Base-by-base conservation (phyloP, 2,797 vertebrate species). In the Macrochelys suwanniensis region DNA sequence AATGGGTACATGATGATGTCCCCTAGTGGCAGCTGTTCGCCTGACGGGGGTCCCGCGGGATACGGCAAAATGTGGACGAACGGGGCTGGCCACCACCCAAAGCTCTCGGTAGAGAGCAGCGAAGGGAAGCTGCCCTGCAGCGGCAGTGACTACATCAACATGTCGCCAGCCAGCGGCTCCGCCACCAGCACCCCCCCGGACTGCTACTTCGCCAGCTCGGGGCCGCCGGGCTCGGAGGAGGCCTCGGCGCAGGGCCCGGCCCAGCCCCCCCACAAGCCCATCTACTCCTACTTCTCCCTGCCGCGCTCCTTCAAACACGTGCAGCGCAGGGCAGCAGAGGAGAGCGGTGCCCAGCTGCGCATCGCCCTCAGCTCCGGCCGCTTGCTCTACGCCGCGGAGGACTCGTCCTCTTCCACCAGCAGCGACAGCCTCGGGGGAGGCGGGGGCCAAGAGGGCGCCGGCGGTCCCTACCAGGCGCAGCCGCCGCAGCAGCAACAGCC, bases 1-100 rank as follows among this genome's bases (percentile, higher is more conserved):
- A 99, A 98, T 5, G 99, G 99, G 87, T 99, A 99, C 95, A 99
- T 99, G 99, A 99, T 99, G 98, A 99, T 99, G 99, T 99, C 99
- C 65, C 99, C 99, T 5, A 99, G 98, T 1, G 98, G 98, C 88
- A 99, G 99, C 96, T 99, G 98, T 91, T 99, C 99, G 2, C 99
- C 99, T 1, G 99, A 99, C 80, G 96, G 91, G 5, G 94, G 97
- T 50, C 98, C 97, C 1, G 94, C 97, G 15, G 98, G 98, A 93
- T 99, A 98, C 1, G 98, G 98, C 89, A 99, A 99, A 93, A 97
- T 98, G 5, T 99, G 99, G 99, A 98, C 98, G 8, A 99, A 99
- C 1, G 98, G 98, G 5, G 95, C 97, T 0, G 89, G 97, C 95
- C 87, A 98, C 42, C 98, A 98, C 90, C 97, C 98, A 6, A 99